A percentile compares a stretch with the other conserved stretches of the same genome.
Evolutionary conservation across 2,888 invertebrate species (phyloP).

Genomic region (Tuta absoluta): DNA sequence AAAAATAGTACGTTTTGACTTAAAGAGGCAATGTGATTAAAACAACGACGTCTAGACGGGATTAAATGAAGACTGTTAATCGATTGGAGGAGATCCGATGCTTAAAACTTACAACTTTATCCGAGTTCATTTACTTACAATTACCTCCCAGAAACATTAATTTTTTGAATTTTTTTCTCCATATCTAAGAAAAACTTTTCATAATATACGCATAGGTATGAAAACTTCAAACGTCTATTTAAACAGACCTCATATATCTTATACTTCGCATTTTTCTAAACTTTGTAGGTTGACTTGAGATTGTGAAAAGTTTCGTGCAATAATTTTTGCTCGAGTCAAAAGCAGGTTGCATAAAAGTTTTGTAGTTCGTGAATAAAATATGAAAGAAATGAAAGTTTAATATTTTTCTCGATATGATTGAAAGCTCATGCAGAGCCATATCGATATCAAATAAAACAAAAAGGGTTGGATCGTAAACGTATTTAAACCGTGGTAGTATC

Average conservation of each 20-base stretch:
- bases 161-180: not conserved
- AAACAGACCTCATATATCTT: not conserved
- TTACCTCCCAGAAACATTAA: not conserved
- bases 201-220: not conserved
- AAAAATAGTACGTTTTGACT: not conserved
- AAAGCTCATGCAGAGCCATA: constrained; percentile 9
- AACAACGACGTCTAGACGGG: constrained; percentile 5
- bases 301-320: not conserved
- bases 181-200: not conserved
- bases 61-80: not conserved
- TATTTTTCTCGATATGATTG: not conserved
- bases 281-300: not conserved
- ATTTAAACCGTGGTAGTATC: not conserved
- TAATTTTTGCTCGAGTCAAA: constrained; percentile 1
- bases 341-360: not conserved
- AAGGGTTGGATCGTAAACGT: constrained; percentile 15
- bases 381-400: not conserved
- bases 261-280: not conserved
- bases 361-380: not conserved
- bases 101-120: not conserved
- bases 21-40: not conserved
- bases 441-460: constrained; percentile 20
- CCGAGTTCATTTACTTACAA: not conserved
- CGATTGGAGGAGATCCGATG: not conserved
- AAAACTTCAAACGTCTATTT: not conserved